phyloP scores from a whole-genome alignment of 2,113 vertebrate species.

The Laticauda laticaudata region DNA sequence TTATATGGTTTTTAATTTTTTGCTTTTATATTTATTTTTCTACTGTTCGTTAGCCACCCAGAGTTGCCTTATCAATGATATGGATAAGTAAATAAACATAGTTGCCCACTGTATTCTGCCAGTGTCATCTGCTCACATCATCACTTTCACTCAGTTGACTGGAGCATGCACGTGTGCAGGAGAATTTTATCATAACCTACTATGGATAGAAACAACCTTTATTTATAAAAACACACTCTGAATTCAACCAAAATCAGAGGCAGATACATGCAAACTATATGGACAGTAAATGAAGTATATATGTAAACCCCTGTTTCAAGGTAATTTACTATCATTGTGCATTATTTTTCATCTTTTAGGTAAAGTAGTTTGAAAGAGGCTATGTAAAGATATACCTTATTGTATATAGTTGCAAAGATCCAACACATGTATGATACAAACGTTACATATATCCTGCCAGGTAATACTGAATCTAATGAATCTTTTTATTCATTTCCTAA shows the following conservation, averaged over 20 bases:
- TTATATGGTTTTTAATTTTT: neutral
- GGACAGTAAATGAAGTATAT: neutral
- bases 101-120: neutral
- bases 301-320: neutral
- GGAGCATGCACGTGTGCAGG: neutral
- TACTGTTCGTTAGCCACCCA: neutral
- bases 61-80: neutral
- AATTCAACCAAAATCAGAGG: neutral
- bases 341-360: neutral
- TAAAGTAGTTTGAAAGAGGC: neutral
- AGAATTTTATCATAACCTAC: neutral
- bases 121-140: no score
- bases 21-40: neutral
- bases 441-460: neutral
- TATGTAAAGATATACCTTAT: neutral
- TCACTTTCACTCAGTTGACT: neutral
- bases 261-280: neutral
- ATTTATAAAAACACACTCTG: no score
- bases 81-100: neutral
- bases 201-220: neutral
- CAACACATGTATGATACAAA: neutral
- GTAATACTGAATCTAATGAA: neutral
- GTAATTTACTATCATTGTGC: neutral
- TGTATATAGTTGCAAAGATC: neutral
- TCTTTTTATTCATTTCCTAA: neutral